These are phyloP conservation scores for Diarsia rubi DNA, from an alignment of 2,888 invertebrate genomes.

Conservation along the genomic window DNA sequence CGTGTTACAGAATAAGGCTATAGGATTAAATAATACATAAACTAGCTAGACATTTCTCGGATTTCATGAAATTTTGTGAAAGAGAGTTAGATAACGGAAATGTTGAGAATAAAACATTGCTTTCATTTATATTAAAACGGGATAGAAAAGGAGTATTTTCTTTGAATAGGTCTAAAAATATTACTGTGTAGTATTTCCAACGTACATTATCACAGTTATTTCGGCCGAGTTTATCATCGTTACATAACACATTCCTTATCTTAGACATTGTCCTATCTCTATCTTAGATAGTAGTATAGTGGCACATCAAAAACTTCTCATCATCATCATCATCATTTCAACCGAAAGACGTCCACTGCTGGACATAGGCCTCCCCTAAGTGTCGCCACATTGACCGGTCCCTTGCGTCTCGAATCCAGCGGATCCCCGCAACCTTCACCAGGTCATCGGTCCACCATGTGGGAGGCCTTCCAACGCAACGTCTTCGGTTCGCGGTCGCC, in stretches of 20 bases:
- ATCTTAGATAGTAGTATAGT: too few relatives aligned
- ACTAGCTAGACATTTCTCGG: background rate
- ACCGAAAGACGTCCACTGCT: too few relatives aligned
- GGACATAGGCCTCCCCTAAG: too few relatives aligned
- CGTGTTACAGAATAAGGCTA: background rate
- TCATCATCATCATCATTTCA: too few relatives aligned
- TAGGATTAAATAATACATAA: conserved; percentile 19
- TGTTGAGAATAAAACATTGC: conserved; percentile 20
- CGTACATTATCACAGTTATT: background rate
- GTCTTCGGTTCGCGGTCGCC: too few relatives aligned
- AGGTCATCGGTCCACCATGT: too few relatives aligned
- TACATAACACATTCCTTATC: background rate
- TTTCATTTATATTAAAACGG: background rate
- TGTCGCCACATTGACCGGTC: too few relatives aligned
- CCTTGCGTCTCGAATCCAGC: too few relatives aligned
- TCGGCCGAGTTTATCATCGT: background rate
- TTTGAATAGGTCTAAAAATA: background rate
- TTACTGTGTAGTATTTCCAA: background rate
- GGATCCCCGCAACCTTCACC: too few relatives aligned
- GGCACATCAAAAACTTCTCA: too few relatives aligned
- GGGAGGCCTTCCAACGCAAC: too few relatives aligned
- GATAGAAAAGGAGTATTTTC: background rate
- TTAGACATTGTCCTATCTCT: background rate
- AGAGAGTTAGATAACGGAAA: background rate
- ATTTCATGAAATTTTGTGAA: conserved; percentile 14